Conservation (phyloP, 2,113 vertebrate species). For the Petaurus breviceps region DNA sequence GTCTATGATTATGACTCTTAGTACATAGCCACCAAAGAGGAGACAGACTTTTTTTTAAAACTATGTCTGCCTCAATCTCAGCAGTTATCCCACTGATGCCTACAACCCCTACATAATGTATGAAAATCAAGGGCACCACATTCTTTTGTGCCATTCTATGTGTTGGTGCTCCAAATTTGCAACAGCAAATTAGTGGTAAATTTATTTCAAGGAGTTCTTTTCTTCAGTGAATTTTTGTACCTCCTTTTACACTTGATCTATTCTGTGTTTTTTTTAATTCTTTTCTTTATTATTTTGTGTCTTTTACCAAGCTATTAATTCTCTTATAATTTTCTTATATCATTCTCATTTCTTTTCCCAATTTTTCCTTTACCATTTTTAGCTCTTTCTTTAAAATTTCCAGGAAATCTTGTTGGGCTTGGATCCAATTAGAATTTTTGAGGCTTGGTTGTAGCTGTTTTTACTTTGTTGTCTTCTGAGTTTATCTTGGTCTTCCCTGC, state of each 20-base stretch:
- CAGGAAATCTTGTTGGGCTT: too few species aligned
- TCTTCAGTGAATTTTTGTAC: neutral
- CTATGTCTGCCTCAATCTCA: neutral
- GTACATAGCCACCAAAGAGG: constrained; percentile 78
- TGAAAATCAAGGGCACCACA: neutral
- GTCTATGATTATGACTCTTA: constrained; percentile 57
- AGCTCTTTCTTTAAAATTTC: too few species aligned
- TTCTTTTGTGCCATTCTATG: neutral
- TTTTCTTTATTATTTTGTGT: neutral
- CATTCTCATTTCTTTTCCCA: too few species aligned
- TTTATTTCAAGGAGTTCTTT: neutral
- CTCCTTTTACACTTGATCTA: neutral
- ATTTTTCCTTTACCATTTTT: too few species aligned
- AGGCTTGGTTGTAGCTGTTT: too few species aligned
- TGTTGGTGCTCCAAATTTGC: neutral
- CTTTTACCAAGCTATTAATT: neutral
- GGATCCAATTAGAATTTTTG: too few species aligned
- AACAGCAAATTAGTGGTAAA: neutral
- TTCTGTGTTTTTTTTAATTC: neutral
- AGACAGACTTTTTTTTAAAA: neutral
- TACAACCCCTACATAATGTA: neutral
- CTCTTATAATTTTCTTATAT: too few species aligned
- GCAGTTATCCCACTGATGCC: neutral
- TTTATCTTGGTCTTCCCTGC: too few species aligned
- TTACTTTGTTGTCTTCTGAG: too few species aligned